phyloP scores from a whole-genome alignment of 2,888 invertebrate genomes.

The Melolontha melolontha region DNA sequence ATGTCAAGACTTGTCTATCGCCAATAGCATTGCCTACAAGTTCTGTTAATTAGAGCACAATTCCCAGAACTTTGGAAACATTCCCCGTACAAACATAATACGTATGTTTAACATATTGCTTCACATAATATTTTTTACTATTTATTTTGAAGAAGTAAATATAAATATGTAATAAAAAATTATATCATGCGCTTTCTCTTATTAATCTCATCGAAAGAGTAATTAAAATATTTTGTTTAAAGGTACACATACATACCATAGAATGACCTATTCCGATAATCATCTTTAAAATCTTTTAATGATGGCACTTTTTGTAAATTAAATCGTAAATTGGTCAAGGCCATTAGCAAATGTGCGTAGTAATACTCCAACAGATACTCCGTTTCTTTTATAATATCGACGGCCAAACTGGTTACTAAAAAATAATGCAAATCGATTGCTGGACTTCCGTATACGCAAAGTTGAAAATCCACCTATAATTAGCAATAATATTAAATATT shows the following conservation, averaged over 20 bases:
- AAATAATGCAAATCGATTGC: constrained; percentile 64
- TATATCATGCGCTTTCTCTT: too few relatives aligned
- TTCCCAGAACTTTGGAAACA: too few relatives aligned
- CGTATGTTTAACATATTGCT: too few relatives aligned
- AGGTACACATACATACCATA: constrained; percentile 52
- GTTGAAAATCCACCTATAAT: constrained; percentile 66
- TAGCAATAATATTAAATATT: background rate
- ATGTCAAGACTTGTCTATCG: too few relatives aligned
- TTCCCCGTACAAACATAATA: too few relatives aligned
- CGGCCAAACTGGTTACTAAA: constrained; percentile 59
- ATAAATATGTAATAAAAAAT: too few relatives aligned
- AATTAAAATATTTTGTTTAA: too few relatives aligned
- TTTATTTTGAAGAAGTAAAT: too few relatives aligned
- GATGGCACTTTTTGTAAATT: constrained; percentile 54
- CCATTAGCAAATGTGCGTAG: constrained; percentile 53
- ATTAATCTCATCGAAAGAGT: too few relatives aligned
- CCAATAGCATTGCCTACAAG: too few relatives aligned
- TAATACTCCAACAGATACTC: constrained; percentile 55
- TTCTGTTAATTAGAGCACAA: too few relatives aligned
- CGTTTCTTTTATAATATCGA: constrained; percentile 53
- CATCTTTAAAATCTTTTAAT: constrained; percentile 53
- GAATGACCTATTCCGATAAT: constrained; percentile 54
- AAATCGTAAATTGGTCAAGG: constrained; percentile 53
- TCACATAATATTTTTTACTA: too few relatives aligned
- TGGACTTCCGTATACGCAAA: constrained; percentile 61